Percentiles rank a stretch among this genome's conserved stretches.
phyloP scores from a whole-genome alignment of 2,888 invertebrate genomes.

The Drosophila paramelanica region DNA sequence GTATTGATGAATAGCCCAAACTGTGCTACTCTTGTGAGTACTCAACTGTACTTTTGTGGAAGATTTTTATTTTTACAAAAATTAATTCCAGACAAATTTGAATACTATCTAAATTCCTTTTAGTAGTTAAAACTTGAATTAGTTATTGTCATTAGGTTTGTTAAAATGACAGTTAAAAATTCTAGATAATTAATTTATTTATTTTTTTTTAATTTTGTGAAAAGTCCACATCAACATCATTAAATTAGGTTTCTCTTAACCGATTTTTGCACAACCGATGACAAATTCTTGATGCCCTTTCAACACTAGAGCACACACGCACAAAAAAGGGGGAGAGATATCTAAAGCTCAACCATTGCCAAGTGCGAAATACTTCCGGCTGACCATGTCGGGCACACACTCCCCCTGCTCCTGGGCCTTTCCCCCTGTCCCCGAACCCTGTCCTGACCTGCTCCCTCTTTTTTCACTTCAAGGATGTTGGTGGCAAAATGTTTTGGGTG shows the following conservation, averaged over 20 bases:
- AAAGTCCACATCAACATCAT: background rate
- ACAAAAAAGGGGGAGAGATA: background rate
- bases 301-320: background rate
- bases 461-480: slow-evolving; percentile 25
- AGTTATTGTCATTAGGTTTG: background rate
- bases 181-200: too few relatives aligned
- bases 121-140: too few relatives aligned
- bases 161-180: too few relatives aligned
- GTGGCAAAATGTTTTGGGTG: slow-evolving; percentile 62
- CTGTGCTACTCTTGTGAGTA: background rate
- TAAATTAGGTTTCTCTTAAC: too few relatives aligned
- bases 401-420: background rate
- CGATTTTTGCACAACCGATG: background rate
- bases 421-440: background rate
- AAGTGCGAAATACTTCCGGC: slow-evolving; percentile 73
- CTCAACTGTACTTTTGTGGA: too few relatives aligned
- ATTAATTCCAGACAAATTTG: too few relatives aligned
- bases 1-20: slow-evolving; percentile 32
- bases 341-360: slow-evolving; percentile 30
- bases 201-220: background rate
- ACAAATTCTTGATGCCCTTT: slow-evolving; percentile 24
- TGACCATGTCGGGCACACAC: slow-evolving; percentile 28
- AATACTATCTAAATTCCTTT: too few relatives aligned
- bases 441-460: background rate
- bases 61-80: too few relatives aligned